These are phyloP conservation scores for Archivesica marissinica DNA, from an alignment of 1,140 invertebrate species.

Conservation along the genomic window DNA sequence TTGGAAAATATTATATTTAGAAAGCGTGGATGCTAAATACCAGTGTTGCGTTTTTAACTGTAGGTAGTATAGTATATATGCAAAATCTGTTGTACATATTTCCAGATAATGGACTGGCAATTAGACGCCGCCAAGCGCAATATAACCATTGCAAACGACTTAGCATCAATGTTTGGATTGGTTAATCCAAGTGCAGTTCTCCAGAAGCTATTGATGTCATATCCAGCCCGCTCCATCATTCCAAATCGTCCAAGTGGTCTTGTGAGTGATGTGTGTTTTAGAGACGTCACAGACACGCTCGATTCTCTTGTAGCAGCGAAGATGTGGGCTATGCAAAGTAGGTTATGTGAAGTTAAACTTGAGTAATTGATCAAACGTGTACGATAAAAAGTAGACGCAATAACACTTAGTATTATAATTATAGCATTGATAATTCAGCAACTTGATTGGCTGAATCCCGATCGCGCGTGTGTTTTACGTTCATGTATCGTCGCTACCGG, in stretches of 20 bases:
- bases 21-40: neutral
- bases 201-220: neutral
- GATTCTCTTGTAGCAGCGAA: slow-evolving; percentile 8
- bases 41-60: neutral
- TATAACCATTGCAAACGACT: neutral
- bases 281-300: slow-evolving; percentile 11
- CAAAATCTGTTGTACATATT: neutral
- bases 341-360: too few relatives aligned
- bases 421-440: too few relatives aligned
- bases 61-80: neutral
- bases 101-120: neutral
- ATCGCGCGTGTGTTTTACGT: too few relatives aligned
- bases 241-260: neutral
- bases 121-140: neutral
- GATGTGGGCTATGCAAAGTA: slow-evolving; percentile 41
- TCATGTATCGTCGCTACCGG: too few relatives aligned
- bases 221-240: neutral
- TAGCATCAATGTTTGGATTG: neutral
- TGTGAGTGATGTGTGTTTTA: slow-evolving; percentile 29
- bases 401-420: too few relatives aligned
- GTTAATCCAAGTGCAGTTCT: neutral
- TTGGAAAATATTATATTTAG: neutral
- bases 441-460: too few relatives aligned
- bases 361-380: too few relatives aligned
- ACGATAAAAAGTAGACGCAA: too few relatives aligned